These are phyloP conservation scores for Ceratina australensis DNA, from an alignment of 1,140 invertebrate genomes.

Conservation along the genomic window DNA sequence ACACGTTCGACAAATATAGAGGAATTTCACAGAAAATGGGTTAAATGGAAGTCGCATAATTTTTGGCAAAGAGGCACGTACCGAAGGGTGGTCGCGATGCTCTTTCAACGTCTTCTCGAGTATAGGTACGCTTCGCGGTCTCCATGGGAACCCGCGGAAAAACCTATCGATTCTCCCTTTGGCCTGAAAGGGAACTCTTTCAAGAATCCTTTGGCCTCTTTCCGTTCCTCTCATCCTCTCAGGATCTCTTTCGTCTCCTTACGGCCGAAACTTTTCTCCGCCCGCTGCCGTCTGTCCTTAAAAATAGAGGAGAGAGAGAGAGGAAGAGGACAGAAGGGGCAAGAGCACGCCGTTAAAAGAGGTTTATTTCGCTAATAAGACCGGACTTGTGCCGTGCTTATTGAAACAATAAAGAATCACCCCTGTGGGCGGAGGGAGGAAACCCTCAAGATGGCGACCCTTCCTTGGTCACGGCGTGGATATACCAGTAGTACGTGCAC, in stretches of 20 bases:
- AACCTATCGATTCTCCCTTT: conserved; percentile 80
- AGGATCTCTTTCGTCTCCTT: conserved; percentile 43
- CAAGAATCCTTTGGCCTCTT: conserved; percentile 70
- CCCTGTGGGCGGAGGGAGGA: conserved; percentile 51
- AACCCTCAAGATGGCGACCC: conserved; percentile 65
- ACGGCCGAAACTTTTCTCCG: conserved; percentile 34
- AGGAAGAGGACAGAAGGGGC: conserved; percentile 13
- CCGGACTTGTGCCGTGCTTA: conserved; percentile 76
- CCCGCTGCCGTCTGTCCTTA: conserved; percentile 17
- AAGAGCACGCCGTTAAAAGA: conserved; percentile 73
- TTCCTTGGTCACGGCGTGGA: conserved; percentile 65
- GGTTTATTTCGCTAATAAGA: conserved; percentile 81
- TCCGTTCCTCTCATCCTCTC: conserved; percentile 48
- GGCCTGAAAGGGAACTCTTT: conserved; percentile 75
- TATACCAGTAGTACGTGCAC: conserved; percentile 68
- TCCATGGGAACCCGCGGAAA: conserved; percentile 79
- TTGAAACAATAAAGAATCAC: conserved; percentile 81
- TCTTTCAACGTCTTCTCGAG: conserved; percentile 68
- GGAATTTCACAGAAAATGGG: background rate
- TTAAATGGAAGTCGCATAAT: background rate
- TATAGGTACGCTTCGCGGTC: conserved; percentile 76
- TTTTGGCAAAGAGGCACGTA: conserved; percentile 42
- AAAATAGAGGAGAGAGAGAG: conserved; percentile 19
- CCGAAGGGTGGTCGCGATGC: conserved; percentile 66
- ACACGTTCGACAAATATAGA: background rate